Evolutionary conservation across 2,888 invertebrate genomes (phyloP).

Genomic region (Agonopterix arenella): DNA sequence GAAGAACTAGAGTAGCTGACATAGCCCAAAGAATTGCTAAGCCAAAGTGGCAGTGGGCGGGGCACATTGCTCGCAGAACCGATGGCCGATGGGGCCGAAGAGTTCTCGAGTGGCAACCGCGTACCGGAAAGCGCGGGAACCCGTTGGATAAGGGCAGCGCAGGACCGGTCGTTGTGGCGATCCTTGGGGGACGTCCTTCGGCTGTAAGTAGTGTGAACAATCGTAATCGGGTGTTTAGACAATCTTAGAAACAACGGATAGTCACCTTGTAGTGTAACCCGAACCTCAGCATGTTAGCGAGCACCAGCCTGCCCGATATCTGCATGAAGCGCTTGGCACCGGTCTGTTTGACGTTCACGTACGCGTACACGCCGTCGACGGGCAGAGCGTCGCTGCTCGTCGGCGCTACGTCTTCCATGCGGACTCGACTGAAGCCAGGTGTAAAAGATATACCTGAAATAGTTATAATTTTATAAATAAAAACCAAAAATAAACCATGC

Average conservation of each 20-base stretch:
- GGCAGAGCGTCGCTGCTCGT: constrained; percentile 5
- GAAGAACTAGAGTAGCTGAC: too few relatives aligned
- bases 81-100: too few relatives aligned
- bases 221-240: too few relatives aligned
- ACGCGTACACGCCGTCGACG: constrained; percentile 23
- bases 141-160: too few relatives aligned
- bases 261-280: constrained; percentile 48
- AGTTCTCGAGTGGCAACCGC: too few relatives aligned
- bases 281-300: constrained; percentile 49
- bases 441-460: constrained; percentile 41
- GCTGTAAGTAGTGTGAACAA: neutral
- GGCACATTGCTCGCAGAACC: too few relatives aligned
- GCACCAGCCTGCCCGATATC: constrained; percentile 40
- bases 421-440: constrained; percentile 31
- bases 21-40: too few relatives aligned
- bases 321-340: constrained; percentile 35
- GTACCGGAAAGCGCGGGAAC: too few relatives aligned
- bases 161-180: too few relatives aligned
- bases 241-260: neutral
- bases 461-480: neutral
- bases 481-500: neutral
- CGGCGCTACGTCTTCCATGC: constrained; percentile 23
- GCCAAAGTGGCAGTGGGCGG: too few relatives aligned
- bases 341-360: constrained; percentile 30
- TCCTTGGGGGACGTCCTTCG: too few relatives aligned